phyloP scores from a whole-genome alignment of 2,797 vertebrate genomes.

The Parambassis ranga region DNA sequence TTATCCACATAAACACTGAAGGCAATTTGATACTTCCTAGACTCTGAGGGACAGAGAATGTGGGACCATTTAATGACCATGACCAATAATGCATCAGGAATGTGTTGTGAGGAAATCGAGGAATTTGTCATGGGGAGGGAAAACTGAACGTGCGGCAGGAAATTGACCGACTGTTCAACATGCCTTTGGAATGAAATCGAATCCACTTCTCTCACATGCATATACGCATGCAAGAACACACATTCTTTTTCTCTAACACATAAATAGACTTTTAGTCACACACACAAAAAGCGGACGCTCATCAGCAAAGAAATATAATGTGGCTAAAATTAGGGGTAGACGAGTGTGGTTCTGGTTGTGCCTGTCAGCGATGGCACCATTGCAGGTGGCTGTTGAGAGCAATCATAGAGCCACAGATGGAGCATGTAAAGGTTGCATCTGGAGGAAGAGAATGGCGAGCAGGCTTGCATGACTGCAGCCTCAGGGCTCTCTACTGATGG shows the following conservation, averaged over 20 bases:
- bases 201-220: slow-evolving; percentile 23
- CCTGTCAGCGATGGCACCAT: slow-evolving; percentile 11
- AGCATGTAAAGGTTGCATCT: slow-evolving; percentile 62
- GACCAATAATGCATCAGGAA: slow-evolving; percentile 76
- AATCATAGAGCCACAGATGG: slow-evolving; percentile 60
- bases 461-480: slow-evolving; percentile 47
- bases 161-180: slow-evolving; percentile 66
- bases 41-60: slow-evolving; percentile 45
- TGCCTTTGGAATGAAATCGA: slow-evolving; percentile 61
- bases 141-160: slow-evolving; percentile 56
- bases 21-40: slow-evolving; percentile 59
- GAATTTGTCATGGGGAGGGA: slow-evolving; percentile 73
- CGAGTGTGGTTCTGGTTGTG: background rate
- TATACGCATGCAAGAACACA: background rate
- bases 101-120: slow-evolving; percentile 75
- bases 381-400: slow-evolving; percentile 47
- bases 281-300: background rate
- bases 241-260: background rate
- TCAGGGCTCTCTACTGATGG: slow-evolving; percentile 44
- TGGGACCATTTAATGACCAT: slow-evolving; percentile 63
- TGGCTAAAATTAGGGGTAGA: background rate
- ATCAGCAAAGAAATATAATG: slow-evolving; percentile 5
- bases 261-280: too few relatives aligned
- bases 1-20: slow-evolving; percentile 12
- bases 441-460: slow-evolving; percentile 50